These are phyloP conservation scores for Dendrocopos noguchii DNA, from an alignment of 2,113 vertebrate species.

Conservation along the genomic window DNA sequence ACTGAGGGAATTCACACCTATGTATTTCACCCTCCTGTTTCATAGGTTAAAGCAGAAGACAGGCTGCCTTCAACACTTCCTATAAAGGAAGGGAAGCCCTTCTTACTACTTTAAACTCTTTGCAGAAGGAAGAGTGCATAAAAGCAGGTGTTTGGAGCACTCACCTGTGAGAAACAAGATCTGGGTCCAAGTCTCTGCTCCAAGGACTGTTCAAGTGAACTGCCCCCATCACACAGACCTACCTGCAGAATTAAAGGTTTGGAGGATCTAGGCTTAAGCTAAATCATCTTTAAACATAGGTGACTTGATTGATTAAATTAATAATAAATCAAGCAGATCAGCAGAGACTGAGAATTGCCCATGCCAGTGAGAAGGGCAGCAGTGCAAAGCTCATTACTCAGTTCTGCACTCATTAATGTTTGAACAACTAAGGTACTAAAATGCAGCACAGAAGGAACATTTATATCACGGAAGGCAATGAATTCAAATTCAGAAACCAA, in stretches of 20 bases:
- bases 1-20: neutral
- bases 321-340: neutral
- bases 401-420: conserved; percentile 26
- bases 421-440: conserved; percentile 16
- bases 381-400: conserved; percentile 25
- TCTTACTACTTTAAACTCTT: neutral
- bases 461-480: conserved; percentile 1
- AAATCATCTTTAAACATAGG: neutral
- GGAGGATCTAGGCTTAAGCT: neutral
- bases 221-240: neutral
- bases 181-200: neutral
- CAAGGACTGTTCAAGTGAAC: neutral
- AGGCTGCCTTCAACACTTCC: neutral
- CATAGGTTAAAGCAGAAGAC: neutral
- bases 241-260: neutral
- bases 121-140: neutral
- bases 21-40: neutral
- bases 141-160: neutral
- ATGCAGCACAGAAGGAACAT: neutral
- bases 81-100: neutral
- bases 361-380: neutral
- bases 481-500: conserved; percentile 34
- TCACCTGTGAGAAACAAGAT: neutral
- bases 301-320: neutral
- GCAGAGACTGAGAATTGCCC: neutral